phyloP scores from a whole-genome alignment of 2,113 vertebrate species.

The Sitta europaea region DNA sequence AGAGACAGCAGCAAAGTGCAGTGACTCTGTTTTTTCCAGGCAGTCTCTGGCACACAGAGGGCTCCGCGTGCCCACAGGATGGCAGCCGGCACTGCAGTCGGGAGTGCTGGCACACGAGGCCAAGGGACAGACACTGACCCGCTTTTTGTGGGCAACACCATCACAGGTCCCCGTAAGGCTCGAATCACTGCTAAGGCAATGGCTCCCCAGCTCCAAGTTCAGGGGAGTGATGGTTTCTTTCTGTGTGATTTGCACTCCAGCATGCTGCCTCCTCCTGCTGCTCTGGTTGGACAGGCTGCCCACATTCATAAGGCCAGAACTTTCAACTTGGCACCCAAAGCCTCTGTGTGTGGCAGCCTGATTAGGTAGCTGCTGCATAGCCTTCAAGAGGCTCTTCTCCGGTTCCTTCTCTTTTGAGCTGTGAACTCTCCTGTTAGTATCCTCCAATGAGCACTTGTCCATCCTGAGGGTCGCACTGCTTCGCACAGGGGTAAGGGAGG shows the following conservation, averaged over 20 bases:
- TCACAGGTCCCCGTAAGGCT: background rate
- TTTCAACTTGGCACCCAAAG: background rate
- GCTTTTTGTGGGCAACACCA: background rate
- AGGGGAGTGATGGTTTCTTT: background rate
- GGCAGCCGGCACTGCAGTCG: background rate
- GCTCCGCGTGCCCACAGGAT: background rate
- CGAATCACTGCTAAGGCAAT: background rate
- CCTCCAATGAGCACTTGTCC: background rate
- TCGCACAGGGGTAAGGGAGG: background rate
- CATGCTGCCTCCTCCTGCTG: background rate
- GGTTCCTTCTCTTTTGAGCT: background rate
- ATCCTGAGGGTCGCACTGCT: background rate
- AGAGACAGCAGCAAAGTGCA: slow-evolving; percentile 47
- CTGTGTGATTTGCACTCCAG: background rate
- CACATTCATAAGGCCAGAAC: background rate
- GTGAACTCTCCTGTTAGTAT: background rate
- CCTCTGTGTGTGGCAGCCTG: background rate
- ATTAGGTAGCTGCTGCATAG: slow-evolving; percentile 50
- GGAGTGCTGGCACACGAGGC: background rate
- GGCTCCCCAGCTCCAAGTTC: background rate
- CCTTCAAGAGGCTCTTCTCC: slow-evolving; percentile 50
- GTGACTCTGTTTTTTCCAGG: background rate
- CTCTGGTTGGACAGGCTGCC: background rate
- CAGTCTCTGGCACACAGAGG: background rate
- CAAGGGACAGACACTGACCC: background rate